Conservation (phyloP, 2,888 invertebrate species). For the Iphiclides podalirius region DNA sequence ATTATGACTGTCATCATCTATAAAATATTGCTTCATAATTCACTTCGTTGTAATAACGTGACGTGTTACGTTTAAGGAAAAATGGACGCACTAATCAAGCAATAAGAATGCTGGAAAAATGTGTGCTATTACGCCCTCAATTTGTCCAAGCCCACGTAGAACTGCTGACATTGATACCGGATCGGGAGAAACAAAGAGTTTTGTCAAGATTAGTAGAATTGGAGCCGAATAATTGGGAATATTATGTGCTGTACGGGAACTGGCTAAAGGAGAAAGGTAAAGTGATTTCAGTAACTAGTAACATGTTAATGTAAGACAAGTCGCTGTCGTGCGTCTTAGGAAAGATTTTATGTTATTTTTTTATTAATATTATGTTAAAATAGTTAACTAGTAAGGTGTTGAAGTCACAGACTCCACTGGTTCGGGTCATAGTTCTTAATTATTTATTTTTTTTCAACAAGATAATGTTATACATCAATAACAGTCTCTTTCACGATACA, state of each 20-base stretch:
- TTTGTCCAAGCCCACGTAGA: constrained; percentile 86
- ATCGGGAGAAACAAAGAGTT: constrained; percentile 78
- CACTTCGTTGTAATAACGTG: not conserved
- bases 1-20: too few species aligned
- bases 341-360: too few species aligned
- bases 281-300: constrained; percentile 12
- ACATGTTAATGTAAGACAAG: too few species aligned
- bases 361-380: too few species aligned
- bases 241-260: constrained; percentile 85
- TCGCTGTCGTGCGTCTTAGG: too few species aligned
- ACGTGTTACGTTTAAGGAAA: constrained; percentile 66
- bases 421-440: too few species aligned
- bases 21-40: not conserved
- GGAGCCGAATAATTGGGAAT: constrained; percentile 85
- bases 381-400: too few species aligned
- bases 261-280: constrained; percentile 85
- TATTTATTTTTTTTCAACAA: too few species aligned
- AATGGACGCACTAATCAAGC: constrained; percentile 83
- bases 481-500: too few species aligned
- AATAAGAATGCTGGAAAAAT: constrained; percentile 83
- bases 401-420: too few species aligned
- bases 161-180: constrained; percentile 80
- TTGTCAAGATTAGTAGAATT: constrained; percentile 81
- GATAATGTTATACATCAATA: too few species aligned
- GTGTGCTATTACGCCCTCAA: constrained; percentile 82